phyloP scores from a whole-genome alignment of 1,140 invertebrate genomes.

The Plodia interpunctella region DNA sequence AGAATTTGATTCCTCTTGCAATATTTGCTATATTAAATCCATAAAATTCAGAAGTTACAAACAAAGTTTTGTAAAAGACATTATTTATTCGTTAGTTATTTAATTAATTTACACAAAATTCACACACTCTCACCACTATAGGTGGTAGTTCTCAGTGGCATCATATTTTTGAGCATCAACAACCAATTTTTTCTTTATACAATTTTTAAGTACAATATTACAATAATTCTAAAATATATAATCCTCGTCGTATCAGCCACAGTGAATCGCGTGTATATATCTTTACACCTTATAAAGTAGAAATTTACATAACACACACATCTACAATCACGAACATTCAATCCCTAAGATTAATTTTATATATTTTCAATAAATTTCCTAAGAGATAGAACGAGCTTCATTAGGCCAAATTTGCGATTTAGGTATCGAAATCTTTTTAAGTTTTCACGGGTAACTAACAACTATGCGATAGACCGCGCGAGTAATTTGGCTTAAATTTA shows the following conservation, averaged over 20 bases:
- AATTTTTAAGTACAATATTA: constrained; percentile 29
- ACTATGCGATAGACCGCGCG: background rate
- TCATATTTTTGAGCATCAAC: constrained; percentile 28
- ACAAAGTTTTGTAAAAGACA: background rate
- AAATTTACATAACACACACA: constrained; percentile 40
- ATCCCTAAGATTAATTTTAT: background rate
- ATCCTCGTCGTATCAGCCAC: background rate
- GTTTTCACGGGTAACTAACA: constrained; percentile 7
- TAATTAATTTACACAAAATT: constrained; percentile 55
- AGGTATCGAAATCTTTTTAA: too few species aligned
- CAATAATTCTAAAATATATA: constrained; percentile 5
- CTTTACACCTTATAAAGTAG: constrained; percentile 46
- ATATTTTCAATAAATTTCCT: constrained; percentile 12
- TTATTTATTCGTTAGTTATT: constrained; percentile 20
- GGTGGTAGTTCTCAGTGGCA: constrained; percentile 14
- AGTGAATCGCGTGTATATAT: background rate
- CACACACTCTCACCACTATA: constrained; percentile 21
- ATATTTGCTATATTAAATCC: too few species aligned
- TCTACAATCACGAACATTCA: constrained; percentile 24
- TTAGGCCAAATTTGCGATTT: background rate
- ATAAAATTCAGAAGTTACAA: background rate
- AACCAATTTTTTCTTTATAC: constrained; percentile 28
- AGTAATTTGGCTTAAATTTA: constrained; percentile 6
- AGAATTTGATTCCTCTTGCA: too few species aligned
- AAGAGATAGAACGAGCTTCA: background rate